Conservation (phyloP, 2,888 invertebrate species). For the Eilema griseolum region DNA sequence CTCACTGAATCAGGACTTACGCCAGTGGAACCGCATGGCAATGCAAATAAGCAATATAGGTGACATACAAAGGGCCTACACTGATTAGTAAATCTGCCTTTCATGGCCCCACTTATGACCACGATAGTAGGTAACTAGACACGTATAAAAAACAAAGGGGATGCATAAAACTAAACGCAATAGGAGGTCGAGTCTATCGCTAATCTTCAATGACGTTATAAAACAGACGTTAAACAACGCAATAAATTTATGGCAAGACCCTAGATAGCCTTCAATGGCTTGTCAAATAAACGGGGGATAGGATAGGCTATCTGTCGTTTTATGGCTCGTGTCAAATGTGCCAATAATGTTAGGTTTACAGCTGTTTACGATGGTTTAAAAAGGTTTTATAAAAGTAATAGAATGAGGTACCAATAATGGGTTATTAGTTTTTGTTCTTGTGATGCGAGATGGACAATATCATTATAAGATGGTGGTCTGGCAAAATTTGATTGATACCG, state of each 20-base stretch:
- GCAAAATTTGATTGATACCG: background rate
- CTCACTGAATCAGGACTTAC: too few species aligned
- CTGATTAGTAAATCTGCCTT: background rate
- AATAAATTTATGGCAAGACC: slow-evolving; percentile 17
- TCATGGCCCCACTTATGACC: background rate
- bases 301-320: slow-evolving; percentile 30
- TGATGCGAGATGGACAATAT: background rate
- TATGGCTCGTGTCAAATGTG: slow-evolving; percentile 30
- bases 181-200: slow-evolving; percentile 9
- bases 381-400: slow-evolving; percentile 5
- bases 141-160: background rate
- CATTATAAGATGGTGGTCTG: background rate
- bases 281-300: slow-evolving; percentile 35
- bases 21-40: too few species aligned
- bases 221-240: slow-evolving; percentile 9
- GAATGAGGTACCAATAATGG: background rate
- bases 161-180: background rate
- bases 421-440: background rate
- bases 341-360: slow-evolving; percentile 23
- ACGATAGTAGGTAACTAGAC: background rate
- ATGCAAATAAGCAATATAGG: background rate
- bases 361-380: slow-evolving; percentile 25
- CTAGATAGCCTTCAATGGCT: slow-evolving; percentile 23
- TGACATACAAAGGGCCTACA: background rate
- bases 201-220: slow-evolving; percentile 6